Base-by-base conservation (phyloP, 1,140 invertebrate genomes). In the Camponotus vicinus region DNA sequence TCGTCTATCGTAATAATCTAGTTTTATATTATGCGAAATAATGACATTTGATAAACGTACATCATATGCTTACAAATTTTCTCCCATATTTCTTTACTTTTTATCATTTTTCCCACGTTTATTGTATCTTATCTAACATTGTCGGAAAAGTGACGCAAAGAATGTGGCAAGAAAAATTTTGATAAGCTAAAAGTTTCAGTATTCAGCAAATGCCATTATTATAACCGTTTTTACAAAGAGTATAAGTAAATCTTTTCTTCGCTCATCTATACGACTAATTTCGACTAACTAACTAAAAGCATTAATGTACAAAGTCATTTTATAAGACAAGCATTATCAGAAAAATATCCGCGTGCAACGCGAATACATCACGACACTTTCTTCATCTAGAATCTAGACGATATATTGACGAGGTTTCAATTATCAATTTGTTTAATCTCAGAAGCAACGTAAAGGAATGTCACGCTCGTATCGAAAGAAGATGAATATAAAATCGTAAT, bases 381-480 rank as follows among this genome's bases (percentile, higher is more conserved):
- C 32, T 73, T 66, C 11, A 32, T 66, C 69, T 61, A 75, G 64
- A 64, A 32, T 66, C 69, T 61, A 75, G 64, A 64, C 64, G 34
- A 42, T 4, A 55, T 70, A 80, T 79, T 70, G 64, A 80, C 49
- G 21, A 80, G 27, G 55, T 80, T 52, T 80, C 15, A 55, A 42
- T 45, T 75, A 61, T 67, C n/a, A 40, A 37, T 45, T 83, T 18
- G 18, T 49, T 83, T 40, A 21, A 67, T 57, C 21, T 40, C 15
- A 73, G 79, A 85, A 85, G 73, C 82, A 67, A 85, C 82, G 66
- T 40, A 78, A 52, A 49, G 27, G 7, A 83, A 75, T 61, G 34
- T 11, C 57, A 21, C 2, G 73, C 8, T 78, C 63, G 82, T 77
- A 64, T 37, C 45, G 73, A 52, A 85, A 27, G 21, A 85, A 78